Evolutionary conservation across 2,113 vertebrate genomes (phyloP).

Genomic region (Furnarius figulus): DNA sequence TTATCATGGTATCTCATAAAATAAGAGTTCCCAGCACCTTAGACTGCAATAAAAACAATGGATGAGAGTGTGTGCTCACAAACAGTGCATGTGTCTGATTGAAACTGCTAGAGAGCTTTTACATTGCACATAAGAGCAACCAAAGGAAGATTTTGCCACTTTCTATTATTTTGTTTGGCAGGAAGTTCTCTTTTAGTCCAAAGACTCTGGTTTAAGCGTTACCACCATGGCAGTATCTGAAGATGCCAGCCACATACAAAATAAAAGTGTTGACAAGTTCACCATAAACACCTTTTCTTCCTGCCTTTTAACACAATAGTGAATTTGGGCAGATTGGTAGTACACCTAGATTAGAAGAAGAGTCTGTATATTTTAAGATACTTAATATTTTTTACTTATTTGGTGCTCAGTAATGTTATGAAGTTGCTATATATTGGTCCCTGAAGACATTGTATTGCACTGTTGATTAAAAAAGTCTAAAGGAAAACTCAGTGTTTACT

Average conservation of each 20-base stretch:
- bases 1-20: neutral
- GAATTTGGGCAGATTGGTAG: neutral
- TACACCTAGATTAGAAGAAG: neutral
- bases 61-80: neutral
- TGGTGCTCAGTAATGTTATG: neutral
- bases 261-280: neutral
- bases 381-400: neutral
- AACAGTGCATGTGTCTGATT: rapidly evolving
- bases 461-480: neutral
- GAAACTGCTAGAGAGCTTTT: neutral
- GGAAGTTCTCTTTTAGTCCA: neutral
- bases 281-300: neutral
- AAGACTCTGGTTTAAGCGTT: neutral
- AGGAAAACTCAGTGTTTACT: neutral
- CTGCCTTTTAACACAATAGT: neutral
- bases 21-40: neutral
- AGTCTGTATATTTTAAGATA: neutral
- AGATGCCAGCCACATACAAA: neutral
- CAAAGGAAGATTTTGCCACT: neutral
- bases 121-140: rapidly evolving
- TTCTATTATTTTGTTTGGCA: neutral
- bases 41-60: neutral
- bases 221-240: neutral
- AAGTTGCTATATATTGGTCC: neutral
- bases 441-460: neutral